Evolutionary conservation across 2,113 vertebrate genomes (phyloP).

Genomic region (Trachemys scripta): DNA sequence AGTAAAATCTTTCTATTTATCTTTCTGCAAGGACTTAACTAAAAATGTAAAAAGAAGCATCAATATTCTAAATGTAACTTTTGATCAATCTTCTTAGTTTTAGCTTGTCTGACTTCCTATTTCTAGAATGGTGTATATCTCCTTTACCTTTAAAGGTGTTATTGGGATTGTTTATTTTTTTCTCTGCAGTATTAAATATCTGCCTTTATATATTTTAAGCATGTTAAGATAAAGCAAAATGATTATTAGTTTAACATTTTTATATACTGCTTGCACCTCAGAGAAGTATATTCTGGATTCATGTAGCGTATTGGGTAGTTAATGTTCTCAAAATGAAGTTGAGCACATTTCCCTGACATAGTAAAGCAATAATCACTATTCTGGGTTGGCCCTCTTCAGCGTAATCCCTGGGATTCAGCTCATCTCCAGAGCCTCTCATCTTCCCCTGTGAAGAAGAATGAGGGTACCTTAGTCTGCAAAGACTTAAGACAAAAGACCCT

Average conservation of each 20-base stretch:
- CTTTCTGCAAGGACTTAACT: neutral
- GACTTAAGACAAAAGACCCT: neutral
- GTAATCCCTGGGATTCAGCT: neutral
- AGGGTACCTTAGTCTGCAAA: neutral
- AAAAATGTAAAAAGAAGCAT: neutral
- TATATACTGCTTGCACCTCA: neutral
- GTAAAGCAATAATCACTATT: neutral
- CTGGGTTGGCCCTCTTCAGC: neutral
- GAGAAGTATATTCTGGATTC: neutral
- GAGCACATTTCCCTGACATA: neutral
- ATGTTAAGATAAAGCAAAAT: neutral
- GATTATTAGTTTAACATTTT: neutral
- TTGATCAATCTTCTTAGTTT: neutral
- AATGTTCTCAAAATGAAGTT: neutral
- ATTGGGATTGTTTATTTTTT: neutral
- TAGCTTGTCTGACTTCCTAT: neutral
- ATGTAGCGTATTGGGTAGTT: neutral
- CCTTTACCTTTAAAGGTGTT: neutral
- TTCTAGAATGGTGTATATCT: neutral
- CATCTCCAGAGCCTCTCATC: neutral
- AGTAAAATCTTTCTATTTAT: neutral
- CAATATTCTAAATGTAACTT: neutral
- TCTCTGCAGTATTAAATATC: neutral
- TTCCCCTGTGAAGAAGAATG: neutral
- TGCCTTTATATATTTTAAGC: neutral